Conservation (phyloP, 2,888 invertebrate genomes). For the Lamellibrachia satsuma region DNA sequence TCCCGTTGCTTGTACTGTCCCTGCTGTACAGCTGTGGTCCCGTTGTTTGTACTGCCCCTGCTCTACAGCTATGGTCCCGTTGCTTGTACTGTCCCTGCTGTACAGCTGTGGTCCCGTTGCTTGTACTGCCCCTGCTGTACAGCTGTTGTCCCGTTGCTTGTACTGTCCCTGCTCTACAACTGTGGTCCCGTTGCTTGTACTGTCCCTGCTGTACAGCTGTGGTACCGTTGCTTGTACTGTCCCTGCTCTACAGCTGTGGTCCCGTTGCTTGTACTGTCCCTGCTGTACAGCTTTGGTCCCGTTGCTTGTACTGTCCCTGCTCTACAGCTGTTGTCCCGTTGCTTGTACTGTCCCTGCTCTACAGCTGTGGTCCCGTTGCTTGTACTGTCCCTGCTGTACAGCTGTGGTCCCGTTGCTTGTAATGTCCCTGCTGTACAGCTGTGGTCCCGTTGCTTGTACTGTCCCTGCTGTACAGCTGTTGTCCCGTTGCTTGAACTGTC, state of each 20-base stretch:
- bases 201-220: background rate
- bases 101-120: background rate
- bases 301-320: background rate
- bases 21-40: background rate
- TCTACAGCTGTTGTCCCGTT: background rate
- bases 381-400: background rate
- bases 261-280: background rate
- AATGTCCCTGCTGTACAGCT: background rate
- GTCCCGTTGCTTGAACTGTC: background rate
- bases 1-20: background rate
- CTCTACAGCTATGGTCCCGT: background rate
- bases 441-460: background rate
- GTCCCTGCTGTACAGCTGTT: background rate
- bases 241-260: background rate
- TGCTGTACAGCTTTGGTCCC: background rate
- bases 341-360: background rate
- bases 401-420: background rate
- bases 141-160: background rate
- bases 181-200: background rate
- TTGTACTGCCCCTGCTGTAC: background rate
- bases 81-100: background rate
- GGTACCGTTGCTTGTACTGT: background rate
- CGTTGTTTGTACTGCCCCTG: background rate
- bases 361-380: background rate
- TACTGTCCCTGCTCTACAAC: background rate